phyloP scores from a whole-genome alignment of 2,797 vertebrate genomes.

The Molothrus ater region DNA sequence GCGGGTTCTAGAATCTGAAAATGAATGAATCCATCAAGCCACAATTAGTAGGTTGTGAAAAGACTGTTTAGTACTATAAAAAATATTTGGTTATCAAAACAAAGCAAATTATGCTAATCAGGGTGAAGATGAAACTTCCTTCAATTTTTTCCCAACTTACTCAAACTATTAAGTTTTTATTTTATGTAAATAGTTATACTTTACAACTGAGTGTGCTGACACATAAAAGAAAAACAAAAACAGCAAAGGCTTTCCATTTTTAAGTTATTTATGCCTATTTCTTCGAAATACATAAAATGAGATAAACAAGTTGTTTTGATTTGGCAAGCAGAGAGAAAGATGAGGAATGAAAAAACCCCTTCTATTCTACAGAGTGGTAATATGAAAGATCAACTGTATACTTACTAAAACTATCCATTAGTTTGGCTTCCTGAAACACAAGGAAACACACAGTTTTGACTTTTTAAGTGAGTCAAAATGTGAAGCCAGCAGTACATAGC shows the following conservation, averaged over 20 bases:
- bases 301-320: neutral
- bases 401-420: neutral
- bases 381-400: neutral
- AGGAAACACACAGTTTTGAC: neutral
- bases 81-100: neutral
- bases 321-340: neutral
- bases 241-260: neutral
- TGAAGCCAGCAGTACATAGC: neutral
- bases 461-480: neutral
- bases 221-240: neutral
- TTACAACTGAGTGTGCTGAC: neutral
- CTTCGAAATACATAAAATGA: neutral
- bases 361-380: neutral
- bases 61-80: neutral
- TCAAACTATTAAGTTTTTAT: neutral
- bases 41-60: neutral
- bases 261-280: neutral
- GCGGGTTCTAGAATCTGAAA: neutral
- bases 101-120: neutral
- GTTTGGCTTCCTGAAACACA: neutral
- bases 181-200: neutral
- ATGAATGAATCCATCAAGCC: constrained; percentile 11
- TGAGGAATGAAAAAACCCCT: neutral
- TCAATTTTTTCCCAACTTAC: neutral
- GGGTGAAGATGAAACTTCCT: neutral